Percentiles rank a stretch among this genome's conserved stretches.
These are phyloP conservation scores for Priocnemis perturbator DNA, from an alignment of 2,888 invertebrate species.

Conservation along the genomic window DNA sequence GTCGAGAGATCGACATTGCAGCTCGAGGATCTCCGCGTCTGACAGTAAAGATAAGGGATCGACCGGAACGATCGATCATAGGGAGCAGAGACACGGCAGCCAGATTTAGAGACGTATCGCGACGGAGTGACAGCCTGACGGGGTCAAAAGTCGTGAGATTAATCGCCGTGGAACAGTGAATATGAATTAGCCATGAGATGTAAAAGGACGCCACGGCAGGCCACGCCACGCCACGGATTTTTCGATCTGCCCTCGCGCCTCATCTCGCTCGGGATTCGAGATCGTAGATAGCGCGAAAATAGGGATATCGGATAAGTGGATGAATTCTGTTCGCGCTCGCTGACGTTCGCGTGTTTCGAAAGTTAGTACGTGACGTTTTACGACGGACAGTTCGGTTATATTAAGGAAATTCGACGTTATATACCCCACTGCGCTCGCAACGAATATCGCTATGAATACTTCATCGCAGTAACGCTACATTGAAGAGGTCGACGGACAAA, in stretches of 20 bases:
- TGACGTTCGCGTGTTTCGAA: too few relatives aligned
- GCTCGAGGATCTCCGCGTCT: slow-evolving; percentile 33
- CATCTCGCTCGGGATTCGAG: too few relatives aligned
- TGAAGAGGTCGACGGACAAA: too few relatives aligned
- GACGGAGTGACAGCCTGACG: slow-evolving; percentile 56
- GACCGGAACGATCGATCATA: slow-evolving; percentile 57
- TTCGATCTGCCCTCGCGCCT: slow-evolving; percentile 4
- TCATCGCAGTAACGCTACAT: too few relatives aligned
- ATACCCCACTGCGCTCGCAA: too few relatives aligned
- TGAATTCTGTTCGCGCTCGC: too few relatives aligned
- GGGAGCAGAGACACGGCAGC: slow-evolving; percentile 43
- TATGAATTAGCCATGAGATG: slow-evolving; percentile 51
- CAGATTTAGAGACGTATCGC: slow-evolving; percentile 43
- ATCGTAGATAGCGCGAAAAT: too few relatives aligned
- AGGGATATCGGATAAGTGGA: too few relatives aligned
- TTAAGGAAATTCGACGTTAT: too few relatives aligned
- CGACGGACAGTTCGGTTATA: too few relatives aligned
- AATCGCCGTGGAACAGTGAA: slow-evolving; percentile 55
- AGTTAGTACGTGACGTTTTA: too few relatives aligned
- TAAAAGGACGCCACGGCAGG: slow-evolving; percentile 2
- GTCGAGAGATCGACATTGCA: slow-evolving; percentile 28
- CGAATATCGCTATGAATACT: too few relatives aligned
- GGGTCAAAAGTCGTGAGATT: slow-evolving; percentile 63
- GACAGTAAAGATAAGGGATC: slow-evolving; percentile 35
- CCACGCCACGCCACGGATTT: slow-evolving; percentile 23